A percentile compares a stretch with the other conserved stretches of the same genome.
phyloP scores from a whole-genome alignment of 2,113 vertebrate genomes.

The Callocephalon fimbriatum region DNA sequence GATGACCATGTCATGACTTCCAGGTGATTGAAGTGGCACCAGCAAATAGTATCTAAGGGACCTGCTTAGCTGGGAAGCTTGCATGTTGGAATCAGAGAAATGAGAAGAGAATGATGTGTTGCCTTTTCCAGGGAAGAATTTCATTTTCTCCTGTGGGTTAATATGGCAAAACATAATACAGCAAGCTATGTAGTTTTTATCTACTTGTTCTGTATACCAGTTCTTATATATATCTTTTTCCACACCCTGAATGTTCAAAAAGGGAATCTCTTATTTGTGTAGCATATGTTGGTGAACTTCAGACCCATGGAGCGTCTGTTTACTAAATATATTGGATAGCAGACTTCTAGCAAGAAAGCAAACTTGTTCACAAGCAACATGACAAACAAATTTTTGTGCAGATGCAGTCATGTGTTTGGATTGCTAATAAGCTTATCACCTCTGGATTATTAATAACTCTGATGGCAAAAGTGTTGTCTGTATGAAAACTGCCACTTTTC shows the following conservation, averaged over 20 bases:
- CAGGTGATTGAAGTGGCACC: background rate
- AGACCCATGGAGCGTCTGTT: background rate
- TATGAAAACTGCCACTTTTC: background rate
- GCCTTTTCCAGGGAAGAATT: background rate
- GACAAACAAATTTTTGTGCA: background rate
- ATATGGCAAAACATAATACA: background rate
- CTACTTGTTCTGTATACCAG: background rate
- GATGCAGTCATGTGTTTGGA: background rate
- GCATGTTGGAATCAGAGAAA: background rate
- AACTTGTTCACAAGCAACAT: background rate
- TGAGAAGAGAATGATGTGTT: background rate
- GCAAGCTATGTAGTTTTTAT: background rate
- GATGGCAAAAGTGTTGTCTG: background rate
- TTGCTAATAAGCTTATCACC: background rate
- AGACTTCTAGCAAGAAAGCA: background rate
- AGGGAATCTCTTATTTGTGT: background rate
- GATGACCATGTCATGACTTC: accelerated
- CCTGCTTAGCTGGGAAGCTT: background rate
- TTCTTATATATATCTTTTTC: background rate
- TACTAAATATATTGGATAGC: background rate
- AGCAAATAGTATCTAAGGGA: background rate
- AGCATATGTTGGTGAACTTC: background rate
- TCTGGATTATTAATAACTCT: background rate
- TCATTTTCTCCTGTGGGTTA: background rate
- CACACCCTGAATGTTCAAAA: background rate